phyloP scores from a whole-genome alignment of 2,113 vertebrate genomes.

The Phyllopteryx taeniolatus region DNA sequence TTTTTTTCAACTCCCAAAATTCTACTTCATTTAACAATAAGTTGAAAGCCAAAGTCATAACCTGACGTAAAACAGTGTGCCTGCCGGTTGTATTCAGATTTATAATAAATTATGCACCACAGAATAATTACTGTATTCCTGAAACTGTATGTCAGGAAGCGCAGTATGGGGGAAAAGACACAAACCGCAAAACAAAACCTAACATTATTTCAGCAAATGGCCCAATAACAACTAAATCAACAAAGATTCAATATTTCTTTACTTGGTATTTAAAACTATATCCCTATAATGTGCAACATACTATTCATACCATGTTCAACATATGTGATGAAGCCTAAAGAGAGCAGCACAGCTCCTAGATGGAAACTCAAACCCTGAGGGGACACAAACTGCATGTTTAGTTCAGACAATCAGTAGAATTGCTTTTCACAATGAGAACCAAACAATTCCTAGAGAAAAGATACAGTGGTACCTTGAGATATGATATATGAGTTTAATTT shows the following conservation, averaged over 20 bases:
- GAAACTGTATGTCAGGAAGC: not conserved
- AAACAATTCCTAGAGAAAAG: not conserved
- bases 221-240: not conserved
- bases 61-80: too few species aligned
- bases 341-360: slow-evolving; percentile 83
- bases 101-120: too few species aligned
- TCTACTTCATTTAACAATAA: too few species aligned
- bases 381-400: slow-evolving; percentile 7
- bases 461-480: not conserved
- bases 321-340: slow-evolving; percentile 87
- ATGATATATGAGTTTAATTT: not conserved
- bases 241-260: not conserved
- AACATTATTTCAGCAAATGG: too few species aligned
- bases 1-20: not conserved
- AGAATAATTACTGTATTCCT: too few species aligned
- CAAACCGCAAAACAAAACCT: not conserved
- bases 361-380: slow-evolving; percentile 87
- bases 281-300: not conserved
- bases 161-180: not conserved
- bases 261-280: not conserved
- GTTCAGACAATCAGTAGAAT: not conserved
- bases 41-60: too few species aligned
- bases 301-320: slow-evolving; percentile 81
- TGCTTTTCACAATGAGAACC: not conserved
- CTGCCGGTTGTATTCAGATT: too few species aligned